Percentiles rank a stretch among this genome's conserved stretches.
Conservation (phyloP, 2,113 vertebrate species). For the Herpetotheres cachinnans region DNA sequence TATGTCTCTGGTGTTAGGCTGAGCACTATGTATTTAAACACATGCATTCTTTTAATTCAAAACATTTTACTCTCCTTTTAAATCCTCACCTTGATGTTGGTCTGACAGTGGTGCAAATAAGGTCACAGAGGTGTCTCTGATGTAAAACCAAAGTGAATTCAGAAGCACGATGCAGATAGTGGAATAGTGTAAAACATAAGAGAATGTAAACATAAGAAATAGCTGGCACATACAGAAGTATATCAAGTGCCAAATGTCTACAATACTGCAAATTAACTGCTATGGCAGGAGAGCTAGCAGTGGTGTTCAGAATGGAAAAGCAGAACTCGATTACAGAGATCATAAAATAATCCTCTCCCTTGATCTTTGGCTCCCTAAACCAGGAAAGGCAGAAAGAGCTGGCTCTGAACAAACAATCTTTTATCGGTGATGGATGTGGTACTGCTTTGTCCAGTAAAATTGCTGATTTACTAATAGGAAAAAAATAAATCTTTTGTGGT, state of each 20-base stretch:
- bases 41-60: not conserved
- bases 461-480: conserved; percentile 52
- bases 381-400: not conserved
- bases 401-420: not conserved
- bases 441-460: conserved; percentile 43
- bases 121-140: conserved; percentile 13
- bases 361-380: conserved; percentile 6
- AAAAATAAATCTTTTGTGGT: conserved; percentile 50
- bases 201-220: conserved; percentile 3
- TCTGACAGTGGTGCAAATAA: conserved; percentile 29
- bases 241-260: conserved; percentile 4
- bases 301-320: not conserved
- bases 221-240: not conserved
- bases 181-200: not conserved
- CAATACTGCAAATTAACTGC: conserved; percentile 37
- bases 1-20: not conserved
- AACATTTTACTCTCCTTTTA: not conserved
- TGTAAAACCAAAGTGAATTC: conserved; percentile 46
- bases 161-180: not conserved
- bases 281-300: not conserved
- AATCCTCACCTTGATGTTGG: not conserved
- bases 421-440: not conserved
- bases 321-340: conserved; percentile 26
- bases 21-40: not conserved
- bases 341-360: conserved; percentile 32